phyloP scores from a whole-genome alignment of 2,797 vertebrate genomes.

The Coendou prehensilis region DNA sequence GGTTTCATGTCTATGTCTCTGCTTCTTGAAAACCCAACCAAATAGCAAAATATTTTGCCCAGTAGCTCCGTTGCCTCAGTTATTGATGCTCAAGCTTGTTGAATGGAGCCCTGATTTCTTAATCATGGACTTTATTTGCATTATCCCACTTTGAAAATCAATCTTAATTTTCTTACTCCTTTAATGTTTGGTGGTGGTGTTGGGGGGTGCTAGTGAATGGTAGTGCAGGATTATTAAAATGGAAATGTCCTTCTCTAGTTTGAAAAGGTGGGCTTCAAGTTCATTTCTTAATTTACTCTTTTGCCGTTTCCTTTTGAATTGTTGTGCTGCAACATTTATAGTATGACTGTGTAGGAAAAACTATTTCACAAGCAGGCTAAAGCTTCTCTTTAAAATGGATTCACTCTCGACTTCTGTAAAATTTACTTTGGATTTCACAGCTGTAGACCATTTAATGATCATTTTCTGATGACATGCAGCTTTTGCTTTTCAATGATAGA shows the following conservation, averaged over 20 bases:
- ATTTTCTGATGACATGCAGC: not conserved
- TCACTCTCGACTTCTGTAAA: not conserved
- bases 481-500: constrained; percentile 10
- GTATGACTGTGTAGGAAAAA: not conserved
- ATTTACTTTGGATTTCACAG: constrained; percentile 59
- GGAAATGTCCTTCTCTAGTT: not conserved
- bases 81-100: not conserved
- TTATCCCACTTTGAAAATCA: constrained; percentile 52
- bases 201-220: not conserved
- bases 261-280: not conserved
- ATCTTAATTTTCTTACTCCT: not conserved
- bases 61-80: not conserved
- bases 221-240: not conserved
- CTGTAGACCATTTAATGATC: not conserved
- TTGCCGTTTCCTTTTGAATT: constrained; percentile 56
- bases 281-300: constrained; percentile 45
- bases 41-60: not conserved
- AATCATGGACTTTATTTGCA: constrained; percentile 50
- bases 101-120: constrained; percentile 31
- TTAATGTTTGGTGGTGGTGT: not conserved
- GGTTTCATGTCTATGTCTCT: constrained; percentile 5
- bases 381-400: not conserved
- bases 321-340: not conserved
- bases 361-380: not conserved
- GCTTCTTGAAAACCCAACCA: constrained; percentile 41